Conservation (phyloP, 2,797 vertebrate genomes). For the Acrossocheilus wenchowensis region DNA sequence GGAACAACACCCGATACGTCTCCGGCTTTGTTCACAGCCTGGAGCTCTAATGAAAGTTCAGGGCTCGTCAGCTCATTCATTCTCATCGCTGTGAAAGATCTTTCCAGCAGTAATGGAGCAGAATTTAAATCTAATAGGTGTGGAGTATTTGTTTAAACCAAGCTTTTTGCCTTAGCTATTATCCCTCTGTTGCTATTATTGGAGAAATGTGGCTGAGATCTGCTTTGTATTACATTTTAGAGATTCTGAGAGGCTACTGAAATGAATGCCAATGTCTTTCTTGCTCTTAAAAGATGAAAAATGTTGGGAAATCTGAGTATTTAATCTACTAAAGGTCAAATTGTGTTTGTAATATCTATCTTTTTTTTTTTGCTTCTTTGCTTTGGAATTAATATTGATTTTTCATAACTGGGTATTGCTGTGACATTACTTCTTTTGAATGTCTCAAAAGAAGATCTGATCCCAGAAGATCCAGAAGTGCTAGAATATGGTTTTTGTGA, state of each 20-base stretch:
- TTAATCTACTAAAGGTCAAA: neutral
- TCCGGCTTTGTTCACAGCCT: constrained; percentile 30
- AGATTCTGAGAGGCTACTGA: neutral
- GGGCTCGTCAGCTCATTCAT: constrained; percentile 24
- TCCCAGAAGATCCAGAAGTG: neutral
- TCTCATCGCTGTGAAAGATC: constrained; percentile 27
- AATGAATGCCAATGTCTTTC: neutral
- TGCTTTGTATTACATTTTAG: neutral
- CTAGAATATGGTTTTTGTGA: neutral
- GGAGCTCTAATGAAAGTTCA: constrained; percentile 43
- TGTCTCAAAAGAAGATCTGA: neutral
- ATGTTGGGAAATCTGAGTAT: neutral
- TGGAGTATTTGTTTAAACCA: constrained; percentile 25
- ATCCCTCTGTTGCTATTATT: neutral
- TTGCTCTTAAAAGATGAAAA: neutral
- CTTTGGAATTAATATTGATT: neutral
- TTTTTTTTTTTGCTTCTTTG: neutral
- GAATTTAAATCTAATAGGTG: constrained; percentile 41
- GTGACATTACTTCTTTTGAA: neutral
- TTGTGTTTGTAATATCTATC: neutral
- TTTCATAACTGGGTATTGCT: neutral
- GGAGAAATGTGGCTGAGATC: neutral
- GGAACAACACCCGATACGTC: constrained; percentile 21
- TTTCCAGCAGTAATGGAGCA: constrained; percentile 34
- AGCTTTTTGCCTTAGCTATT: constrained; percentile 16